These are phyloP conservation scores for Brienomyrus brachyistius DNA, from an alignment of 2,113 vertebrate species.

Conservation along the genomic window DNA sequence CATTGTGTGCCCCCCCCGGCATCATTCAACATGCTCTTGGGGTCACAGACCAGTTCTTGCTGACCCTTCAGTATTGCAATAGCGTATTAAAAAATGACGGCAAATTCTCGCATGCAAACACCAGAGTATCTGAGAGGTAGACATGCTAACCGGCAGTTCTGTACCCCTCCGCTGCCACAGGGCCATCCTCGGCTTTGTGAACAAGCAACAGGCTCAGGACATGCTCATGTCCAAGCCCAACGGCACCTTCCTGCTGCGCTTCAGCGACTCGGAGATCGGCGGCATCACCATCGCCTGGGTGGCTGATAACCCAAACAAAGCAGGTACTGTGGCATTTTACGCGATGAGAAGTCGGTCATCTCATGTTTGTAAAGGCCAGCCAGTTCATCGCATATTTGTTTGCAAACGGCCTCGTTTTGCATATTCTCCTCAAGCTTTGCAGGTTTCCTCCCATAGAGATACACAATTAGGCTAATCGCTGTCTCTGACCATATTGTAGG, in stretches of 20 bases:
- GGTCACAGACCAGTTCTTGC: neutral
- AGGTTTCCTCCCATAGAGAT: neutral
- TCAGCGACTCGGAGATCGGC: conserved; percentile 92
- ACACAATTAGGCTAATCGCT: neutral
- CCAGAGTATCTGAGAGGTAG: neutral
- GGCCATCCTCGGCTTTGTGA: conserved; percentile 90
- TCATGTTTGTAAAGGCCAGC: neutral
- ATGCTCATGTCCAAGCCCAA: conserved; percentile 89
- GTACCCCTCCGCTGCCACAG: conserved; percentile 49
- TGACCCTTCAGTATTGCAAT: neutral
- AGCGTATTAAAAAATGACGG: neutral
- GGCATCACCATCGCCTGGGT: conserved; percentile 96
- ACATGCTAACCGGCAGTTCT: neutral
- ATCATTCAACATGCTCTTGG: neutral
- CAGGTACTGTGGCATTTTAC: conserved; percentile 40
- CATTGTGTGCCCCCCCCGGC: neutral
- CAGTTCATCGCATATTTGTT: neutral
- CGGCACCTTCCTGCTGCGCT: conserved; percentile 88
- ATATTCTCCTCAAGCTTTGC: neutral
- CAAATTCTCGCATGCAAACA: neutral
- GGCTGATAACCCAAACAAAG: conserved; percentile 68
- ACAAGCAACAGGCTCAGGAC: conserved; percentile 92
- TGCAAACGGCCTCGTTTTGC: neutral
- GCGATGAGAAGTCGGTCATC: neutral
- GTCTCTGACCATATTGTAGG: neutral